Evolutionary conservation across 1,140 invertebrate species (phyloP).

Genomic region (Drepana arcuata): DNA sequence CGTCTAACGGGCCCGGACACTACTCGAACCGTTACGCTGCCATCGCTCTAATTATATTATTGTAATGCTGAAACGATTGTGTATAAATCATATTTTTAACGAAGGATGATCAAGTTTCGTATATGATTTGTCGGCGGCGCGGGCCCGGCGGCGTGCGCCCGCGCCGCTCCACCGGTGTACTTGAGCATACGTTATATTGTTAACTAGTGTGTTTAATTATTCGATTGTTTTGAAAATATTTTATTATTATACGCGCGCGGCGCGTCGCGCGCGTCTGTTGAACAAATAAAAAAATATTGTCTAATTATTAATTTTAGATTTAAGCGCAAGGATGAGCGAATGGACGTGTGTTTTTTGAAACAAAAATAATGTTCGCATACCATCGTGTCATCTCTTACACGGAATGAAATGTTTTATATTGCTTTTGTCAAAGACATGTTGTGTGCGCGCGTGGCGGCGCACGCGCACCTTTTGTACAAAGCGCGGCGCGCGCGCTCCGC

Average conservation of each 20-base stretch:
- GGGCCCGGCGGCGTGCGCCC: slow-evolving; percentile 4
- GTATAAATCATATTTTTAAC: slow-evolving; percentile 49
- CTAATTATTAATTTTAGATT: slow-evolving; percentile 71
- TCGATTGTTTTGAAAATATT: slow-evolving; percentile 72
- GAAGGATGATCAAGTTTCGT: slow-evolving; percentile 32
- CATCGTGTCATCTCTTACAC: slow-evolving; percentile 65
- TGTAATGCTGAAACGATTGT: slow-evolving; percentile 33
- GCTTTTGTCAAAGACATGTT: slow-evolving; percentile 60
- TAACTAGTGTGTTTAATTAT: slow-evolving; percentile 71
- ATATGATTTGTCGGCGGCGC: slow-evolving; percentile 24
- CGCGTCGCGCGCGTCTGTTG: slow-evolving; percentile 64
- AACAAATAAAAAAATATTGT: slow-evolving; percentile 70
- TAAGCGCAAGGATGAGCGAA: slow-evolving; percentile 67
- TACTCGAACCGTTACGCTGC: slow-evolving; percentile 31
- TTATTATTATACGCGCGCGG: slow-evolving; percentile 69
- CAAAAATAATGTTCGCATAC: slow-evolving; percentile 57
- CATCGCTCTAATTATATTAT: slow-evolving; percentile 33
- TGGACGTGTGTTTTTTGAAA: slow-evolving; percentile 66
- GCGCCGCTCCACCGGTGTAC: slow-evolving; percentile 19
- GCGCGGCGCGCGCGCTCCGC: slow-evolving; percentile 21
- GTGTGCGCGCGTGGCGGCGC: slow-evolving; percentile 21
- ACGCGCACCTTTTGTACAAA: slow-evolving; percentile 12
- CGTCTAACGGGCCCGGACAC: slow-evolving; percentile 76
- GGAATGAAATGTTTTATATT: slow-evolving; percentile 70
- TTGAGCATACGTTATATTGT: slow-evolving; percentile 59